phyloP scores from a whole-genome alignment of 1,140 invertebrate genomes.

The Drosophila arawakana region DNA sequence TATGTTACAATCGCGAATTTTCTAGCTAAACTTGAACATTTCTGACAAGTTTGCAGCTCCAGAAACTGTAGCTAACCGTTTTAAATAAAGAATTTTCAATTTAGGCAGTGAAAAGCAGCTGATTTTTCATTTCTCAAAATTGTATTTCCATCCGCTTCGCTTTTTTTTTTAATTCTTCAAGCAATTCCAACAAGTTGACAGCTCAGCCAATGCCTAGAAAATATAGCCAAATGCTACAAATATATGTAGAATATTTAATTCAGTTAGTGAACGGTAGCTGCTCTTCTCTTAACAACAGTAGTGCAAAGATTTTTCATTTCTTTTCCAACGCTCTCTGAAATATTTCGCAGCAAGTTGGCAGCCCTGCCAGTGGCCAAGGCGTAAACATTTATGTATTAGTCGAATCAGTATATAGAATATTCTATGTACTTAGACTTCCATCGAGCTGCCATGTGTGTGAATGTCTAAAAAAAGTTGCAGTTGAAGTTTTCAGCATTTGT shows the following conservation, averaged over 20 bases:
- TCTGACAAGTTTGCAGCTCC: not conserved
- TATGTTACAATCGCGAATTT: too few species aligned
- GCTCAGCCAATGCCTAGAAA: too few species aligned
- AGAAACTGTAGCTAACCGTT: not conserved
- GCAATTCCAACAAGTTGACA: too few species aligned
- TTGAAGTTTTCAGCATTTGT: constrained; percentile 80
- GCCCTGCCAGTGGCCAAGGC: constrained; percentile 3
- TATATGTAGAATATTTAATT: too few species aligned
- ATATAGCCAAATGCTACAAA: too few species aligned
- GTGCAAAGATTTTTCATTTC: too few species aligned
- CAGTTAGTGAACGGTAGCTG: too few species aligned
- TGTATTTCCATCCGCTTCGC: not conserved
- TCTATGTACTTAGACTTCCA: constrained; percentile 29
- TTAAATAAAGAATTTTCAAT: not conserved
- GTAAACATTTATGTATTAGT: constrained; percentile 17
- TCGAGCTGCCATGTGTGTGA: constrained; percentile 28
- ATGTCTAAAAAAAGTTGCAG: constrained; percentile 65
- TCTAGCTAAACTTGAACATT: not conserved
- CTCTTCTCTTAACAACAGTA: not conserved
- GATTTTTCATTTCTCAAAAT: not conserved
- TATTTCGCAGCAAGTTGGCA: constrained; percentile 17
- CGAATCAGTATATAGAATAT: constrained; percentile 24
- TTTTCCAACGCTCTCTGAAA: not conserved
- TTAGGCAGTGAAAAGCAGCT: not conserved
- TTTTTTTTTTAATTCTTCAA: too few species aligned